phyloP scores from a whole-genome alignment of 2,113 vertebrate species.

The Corythaeola cristata region DNA sequence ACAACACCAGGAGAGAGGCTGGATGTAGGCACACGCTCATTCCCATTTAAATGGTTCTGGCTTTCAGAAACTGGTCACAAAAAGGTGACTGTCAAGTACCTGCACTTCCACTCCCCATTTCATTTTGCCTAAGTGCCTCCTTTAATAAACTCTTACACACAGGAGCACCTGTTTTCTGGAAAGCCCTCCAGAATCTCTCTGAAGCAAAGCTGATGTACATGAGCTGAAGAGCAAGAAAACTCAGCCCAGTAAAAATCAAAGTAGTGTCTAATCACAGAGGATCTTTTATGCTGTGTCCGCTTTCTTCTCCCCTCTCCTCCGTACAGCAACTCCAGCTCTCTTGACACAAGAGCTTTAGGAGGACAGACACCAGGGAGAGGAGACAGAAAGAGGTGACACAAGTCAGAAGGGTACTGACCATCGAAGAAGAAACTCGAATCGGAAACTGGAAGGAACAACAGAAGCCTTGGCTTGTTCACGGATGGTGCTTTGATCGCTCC shows the following conservation, averaged over 20 bases:
- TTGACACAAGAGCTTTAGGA: not conserved
- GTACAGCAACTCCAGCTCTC: not conserved
- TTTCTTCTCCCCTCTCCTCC: not conserved
- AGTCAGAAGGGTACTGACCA: not conserved
- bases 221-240: not conserved
- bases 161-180: not conserved
- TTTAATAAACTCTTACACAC: not conserved
- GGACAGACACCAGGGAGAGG: not conserved
- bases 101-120: not conserved
- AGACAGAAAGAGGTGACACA: not conserved
- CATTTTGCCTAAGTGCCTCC: not conserved
- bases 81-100: not conserved
- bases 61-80: not conserved
- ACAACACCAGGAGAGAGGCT: not conserved
- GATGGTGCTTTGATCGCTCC: not conserved
- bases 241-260: not conserved
- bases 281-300: not conserved
- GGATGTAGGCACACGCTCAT: fast-evolving
- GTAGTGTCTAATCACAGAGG: not conserved
- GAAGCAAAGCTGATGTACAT: not conserved
- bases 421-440: not conserved
- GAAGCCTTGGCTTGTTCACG: not conserved
- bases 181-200: not conserved
- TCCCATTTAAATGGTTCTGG: not conserved
- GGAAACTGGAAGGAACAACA: not conserved